Evolutionary conservation across 2,113 vertebrate species (phyloP).

Genomic region (Romanogobio albipinnatus): DNA sequence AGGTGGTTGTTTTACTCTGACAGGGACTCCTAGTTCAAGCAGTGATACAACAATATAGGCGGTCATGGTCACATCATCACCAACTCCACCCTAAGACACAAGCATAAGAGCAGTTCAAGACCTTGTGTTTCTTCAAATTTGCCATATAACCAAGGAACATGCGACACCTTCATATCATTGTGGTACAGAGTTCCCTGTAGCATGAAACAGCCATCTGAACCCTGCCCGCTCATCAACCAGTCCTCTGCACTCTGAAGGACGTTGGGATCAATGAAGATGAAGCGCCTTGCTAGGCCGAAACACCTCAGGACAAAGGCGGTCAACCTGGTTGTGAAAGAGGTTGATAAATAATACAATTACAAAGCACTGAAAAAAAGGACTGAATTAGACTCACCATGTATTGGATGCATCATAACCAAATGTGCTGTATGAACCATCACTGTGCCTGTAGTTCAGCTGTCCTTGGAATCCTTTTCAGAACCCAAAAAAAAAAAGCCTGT

Average conservation of each 20-base stretch:
- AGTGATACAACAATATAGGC: constrained; percentile 41
- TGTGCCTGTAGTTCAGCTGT: constrained; percentile 84
- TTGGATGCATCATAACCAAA: constrained; percentile 79
- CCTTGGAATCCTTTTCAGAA: constrained; percentile 81
- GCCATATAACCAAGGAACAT: accelerated
- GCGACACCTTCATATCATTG: constrained; percentile 75
- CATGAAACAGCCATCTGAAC: constrained; percentile 75
- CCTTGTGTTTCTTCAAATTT: too few species aligned
- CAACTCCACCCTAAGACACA: neutral
- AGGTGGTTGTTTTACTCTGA: constrained; percentile 53
- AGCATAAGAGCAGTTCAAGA: neutral
- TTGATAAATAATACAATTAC: too few species aligned
- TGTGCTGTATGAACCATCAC: neutral
- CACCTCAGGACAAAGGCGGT: constrained; percentile 81
- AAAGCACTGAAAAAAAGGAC: too few species aligned
- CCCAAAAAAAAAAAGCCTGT: constrained; percentile 12
- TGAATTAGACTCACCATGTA: constrained; percentile 82
- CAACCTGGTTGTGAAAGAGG: constrained; percentile 63
- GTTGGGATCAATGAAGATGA: constrained; percentile 70
- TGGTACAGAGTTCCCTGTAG: constrained; percentile 74
- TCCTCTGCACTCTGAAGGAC: constrained; percentile 56
- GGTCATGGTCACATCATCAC: neutral
- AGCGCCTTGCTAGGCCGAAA: constrained; percentile 71
- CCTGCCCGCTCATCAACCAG: constrained; percentile 76
- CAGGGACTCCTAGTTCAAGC: constrained; percentile 69